phyloP scores from a whole-genome alignment of 2,888 invertebrate species.

The Epistrophella euchroma region DNA sequence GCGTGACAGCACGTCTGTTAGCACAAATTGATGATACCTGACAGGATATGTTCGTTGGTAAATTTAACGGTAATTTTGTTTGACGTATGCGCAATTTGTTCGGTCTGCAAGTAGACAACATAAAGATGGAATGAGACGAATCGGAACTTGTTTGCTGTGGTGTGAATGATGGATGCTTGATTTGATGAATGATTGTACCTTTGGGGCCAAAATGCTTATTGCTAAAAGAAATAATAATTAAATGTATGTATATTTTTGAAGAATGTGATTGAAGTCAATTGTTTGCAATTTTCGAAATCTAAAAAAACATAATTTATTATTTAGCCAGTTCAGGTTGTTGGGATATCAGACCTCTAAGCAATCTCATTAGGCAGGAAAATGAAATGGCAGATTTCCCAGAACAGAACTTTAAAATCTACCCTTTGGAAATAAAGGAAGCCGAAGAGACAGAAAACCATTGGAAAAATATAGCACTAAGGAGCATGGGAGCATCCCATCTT shows the following conservation, averaged over 20 bases:
- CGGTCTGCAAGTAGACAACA: background rate
- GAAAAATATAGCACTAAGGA: too few relatives aligned
- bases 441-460: too few relatives aligned
- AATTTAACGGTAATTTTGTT: constrained; percentile 47
- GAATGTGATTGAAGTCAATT: background rate
- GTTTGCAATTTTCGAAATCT: background rate
- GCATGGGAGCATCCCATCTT: too few relatives aligned
- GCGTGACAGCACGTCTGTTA: constrained; percentile 45
- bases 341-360: too few relatives aligned
- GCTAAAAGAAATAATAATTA: background rate
- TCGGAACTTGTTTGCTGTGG: constrained; percentile 30
- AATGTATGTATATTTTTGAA: too few relatives aligned
- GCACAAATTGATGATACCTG: constrained; percentile 50
- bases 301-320: background rate
- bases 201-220: background rate
- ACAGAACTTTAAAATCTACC: too few relatives aligned
- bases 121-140: background rate
- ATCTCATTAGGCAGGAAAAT: too few relatives aligned
- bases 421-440: too few relatives aligned
- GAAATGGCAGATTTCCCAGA: too few relatives aligned
- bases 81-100: constrained; percentile 34
- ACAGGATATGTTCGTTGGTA: constrained; percentile 38
- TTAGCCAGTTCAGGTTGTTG: too few relatives aligned
- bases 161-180: constrained; percentile 16
- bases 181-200: constrained; percentile 27